These are phyloP conservation scores for Agelastica alni DNA, from an alignment of 2,888 invertebrate species.

Conservation along the genomic window DNA sequence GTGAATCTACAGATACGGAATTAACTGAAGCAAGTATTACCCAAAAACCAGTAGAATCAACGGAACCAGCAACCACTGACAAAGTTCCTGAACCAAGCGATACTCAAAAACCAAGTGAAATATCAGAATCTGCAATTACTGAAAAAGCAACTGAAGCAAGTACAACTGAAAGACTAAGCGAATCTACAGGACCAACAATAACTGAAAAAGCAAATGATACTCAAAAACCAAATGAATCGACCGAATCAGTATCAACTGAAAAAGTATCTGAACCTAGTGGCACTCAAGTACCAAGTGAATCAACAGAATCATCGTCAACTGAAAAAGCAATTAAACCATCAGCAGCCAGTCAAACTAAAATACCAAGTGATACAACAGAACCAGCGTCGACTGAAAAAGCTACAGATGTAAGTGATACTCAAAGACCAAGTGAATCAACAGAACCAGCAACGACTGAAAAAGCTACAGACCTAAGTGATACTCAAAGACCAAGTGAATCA, in stretches of 20 bases:
- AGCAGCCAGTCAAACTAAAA: not conserved
- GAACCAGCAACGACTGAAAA: slow-evolving; percentile 5
- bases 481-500: not conserved
- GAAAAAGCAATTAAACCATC: too few species aligned
- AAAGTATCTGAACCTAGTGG: not conserved
- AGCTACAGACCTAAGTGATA: not conserved
- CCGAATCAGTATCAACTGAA: slow-evolving; percentile 1
- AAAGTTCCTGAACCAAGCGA: too few species aligned
- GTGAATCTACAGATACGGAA: too few species aligned
- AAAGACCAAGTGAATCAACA: not conserved
- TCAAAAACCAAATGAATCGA: not conserved
- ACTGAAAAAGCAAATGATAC: not conserved
- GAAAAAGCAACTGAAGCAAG: too few species aligned
- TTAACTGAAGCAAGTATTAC: too few species aligned
- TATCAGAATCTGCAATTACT: too few species aligned
- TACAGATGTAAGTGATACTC: not conserved
- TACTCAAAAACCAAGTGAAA: too few species aligned
- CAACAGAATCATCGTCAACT: too few species aligned
- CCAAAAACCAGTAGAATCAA: slow-evolving; percentile 12
- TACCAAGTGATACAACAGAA: not conserved
- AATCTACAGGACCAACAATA: not conserved
- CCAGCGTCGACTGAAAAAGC: slow-evolving; percentile 1
- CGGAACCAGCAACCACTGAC: too few species aligned
- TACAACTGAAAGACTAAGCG: too few species aligned
- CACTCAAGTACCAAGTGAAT: slow-evolving; percentile 14